Percentiles rank a stretch among this genome's conserved stretches.
phyloP scores from a whole-genome alignment of 2,888 invertebrate genomes.

The Phyllotreta striolata region DNA sequence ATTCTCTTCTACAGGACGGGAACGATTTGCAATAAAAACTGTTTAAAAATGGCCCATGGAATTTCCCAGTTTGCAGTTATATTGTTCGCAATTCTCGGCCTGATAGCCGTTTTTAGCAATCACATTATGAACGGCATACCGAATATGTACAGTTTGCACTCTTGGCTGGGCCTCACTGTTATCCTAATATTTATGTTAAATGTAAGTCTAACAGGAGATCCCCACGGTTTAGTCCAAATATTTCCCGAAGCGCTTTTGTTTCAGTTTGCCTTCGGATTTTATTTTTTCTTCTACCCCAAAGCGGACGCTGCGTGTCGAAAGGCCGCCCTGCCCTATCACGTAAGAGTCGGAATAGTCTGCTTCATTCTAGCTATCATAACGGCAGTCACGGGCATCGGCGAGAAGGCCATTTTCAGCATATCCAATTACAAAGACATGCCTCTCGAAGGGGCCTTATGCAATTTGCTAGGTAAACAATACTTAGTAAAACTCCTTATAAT shows the following conservation, averaged over 20 bases:
- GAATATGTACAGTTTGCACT: slow-evolving; percentile 7
- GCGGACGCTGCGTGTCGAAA: too few relatives aligned
- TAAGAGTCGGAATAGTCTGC: background rate
- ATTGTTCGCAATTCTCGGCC: background rate
- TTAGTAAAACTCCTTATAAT: background rate
- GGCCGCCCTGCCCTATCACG: background rate
- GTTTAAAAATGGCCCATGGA: background rate
- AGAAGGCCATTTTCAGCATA: slow-evolving; percentile 3
- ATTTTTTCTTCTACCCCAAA: background rate
- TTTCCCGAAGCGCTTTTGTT: background rate
- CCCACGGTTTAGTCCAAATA: background rate
- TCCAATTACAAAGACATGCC: background rate
- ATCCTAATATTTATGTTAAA: background rate
- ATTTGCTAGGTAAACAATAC: slow-evolving; percentile 5
- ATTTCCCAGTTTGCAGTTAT: background rate
- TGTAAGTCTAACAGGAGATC: background rate
- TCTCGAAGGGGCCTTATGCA: background rate
- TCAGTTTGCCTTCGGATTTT: slow-evolving; percentile 2
- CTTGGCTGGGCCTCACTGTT: slow-evolving; percentile 1
- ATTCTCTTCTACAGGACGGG: slow-evolving; percentile 1
- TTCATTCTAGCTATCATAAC: background rate
- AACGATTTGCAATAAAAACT: background rate
- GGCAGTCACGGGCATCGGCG: background rate
- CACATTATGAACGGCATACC: slow-evolving; percentile 7
- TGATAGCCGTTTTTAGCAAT: background rate